phyloP scores from a whole-genome alignment of 2,113 vertebrate species.

The Seriola rivoliana region DNA sequence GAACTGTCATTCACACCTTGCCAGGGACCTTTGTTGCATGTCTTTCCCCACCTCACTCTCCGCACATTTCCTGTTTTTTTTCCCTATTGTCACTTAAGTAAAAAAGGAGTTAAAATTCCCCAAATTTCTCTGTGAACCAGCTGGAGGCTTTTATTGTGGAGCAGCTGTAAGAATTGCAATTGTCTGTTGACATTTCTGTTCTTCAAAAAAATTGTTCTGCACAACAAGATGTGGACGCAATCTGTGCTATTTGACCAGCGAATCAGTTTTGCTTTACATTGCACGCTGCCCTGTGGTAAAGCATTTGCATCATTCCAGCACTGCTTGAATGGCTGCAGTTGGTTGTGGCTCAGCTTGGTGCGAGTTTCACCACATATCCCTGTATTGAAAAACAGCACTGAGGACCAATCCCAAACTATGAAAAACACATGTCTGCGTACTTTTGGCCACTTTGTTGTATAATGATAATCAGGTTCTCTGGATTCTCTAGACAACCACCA shows the following conservation, averaged over 20 bases:
- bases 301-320: background rate
- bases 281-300: background rate
- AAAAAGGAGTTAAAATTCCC: background rate
- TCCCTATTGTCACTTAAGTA: background rate
- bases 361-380: too few species aligned
- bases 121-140: background rate
- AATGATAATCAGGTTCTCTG: background rate
- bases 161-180: too few species aligned
- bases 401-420: background rate
- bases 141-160: too few species aligned
- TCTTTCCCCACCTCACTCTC: too few species aligned
- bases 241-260: too few species aligned
- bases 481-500: background rate
- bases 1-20: too few species aligned
- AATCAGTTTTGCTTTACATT: background rate
- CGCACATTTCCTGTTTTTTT: background rate
- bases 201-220: too few species aligned
- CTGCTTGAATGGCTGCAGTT: background rate
- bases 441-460: background rate
- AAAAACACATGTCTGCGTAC: background rate
- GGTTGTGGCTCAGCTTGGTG: background rate
- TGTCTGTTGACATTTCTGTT: too few species aligned
- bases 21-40: background rate
- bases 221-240: background rate
- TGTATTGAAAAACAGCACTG: too few species aligned